Evolutionary conservation across 2,113 vertebrate species (phyloP).

Genomic region (Vulpes vulpes): DNA sequence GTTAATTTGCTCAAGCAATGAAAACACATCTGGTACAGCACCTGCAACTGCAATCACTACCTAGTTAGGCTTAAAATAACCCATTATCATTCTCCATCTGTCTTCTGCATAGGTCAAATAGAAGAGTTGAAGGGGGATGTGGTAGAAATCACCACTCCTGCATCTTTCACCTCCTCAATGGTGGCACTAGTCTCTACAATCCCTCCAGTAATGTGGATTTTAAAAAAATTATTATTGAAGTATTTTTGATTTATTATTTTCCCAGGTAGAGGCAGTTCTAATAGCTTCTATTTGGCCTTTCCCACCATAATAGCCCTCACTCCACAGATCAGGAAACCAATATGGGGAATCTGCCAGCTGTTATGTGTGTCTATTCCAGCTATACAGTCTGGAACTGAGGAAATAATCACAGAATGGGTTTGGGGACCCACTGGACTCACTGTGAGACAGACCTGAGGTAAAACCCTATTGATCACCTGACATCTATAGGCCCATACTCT

Average conservation of each 20-base stretch:
- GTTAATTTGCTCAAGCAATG: background rate
- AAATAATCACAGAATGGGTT: background rate
- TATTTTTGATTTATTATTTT: conserved; percentile 6
- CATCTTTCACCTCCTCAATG: background rate
- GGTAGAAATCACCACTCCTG: background rate
- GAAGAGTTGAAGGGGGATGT: background rate
- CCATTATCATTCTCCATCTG: background rate
- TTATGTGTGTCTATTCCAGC: background rate
- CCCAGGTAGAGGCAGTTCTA: background rate
- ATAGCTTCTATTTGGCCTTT: background rate
- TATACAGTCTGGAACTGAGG: background rate
- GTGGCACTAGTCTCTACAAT: background rate
- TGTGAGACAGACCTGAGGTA: background rate
- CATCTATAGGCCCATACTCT: background rate
- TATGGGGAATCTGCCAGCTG: background rate
- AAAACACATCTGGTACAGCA: background rate
- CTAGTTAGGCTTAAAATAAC: background rate
- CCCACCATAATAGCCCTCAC: background rate
- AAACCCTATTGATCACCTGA: background rate
- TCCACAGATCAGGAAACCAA: background rate
- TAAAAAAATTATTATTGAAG: background rate
- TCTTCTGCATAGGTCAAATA: background rate
- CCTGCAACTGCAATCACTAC: background rate
- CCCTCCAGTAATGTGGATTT: background rate
- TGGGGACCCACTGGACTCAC: background rate